phyloP scores from a whole-genome alignment of 2,113 vertebrate genomes.

The Muntiacus reevesi region DNA sequence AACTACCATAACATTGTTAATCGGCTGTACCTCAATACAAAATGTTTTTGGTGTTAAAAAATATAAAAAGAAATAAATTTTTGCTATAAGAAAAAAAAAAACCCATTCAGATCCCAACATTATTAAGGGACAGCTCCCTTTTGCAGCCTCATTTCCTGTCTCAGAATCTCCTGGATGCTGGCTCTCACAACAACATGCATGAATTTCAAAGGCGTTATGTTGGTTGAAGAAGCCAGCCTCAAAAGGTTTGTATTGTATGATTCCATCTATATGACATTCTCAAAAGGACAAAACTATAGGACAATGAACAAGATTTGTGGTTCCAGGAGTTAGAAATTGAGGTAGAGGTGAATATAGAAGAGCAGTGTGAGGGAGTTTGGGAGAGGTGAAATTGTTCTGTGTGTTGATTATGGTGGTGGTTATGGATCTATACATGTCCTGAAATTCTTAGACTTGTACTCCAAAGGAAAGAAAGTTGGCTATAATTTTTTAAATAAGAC shows the following conservation, averaged over 20 bases:
- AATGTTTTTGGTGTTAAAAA: not conserved
- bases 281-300: not conserved
- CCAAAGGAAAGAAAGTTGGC: not conserved
- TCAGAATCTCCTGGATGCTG: not conserved
- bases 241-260: not conserved
- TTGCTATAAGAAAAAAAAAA: not conserved
- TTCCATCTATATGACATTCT: not conserved
- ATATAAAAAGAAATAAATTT: not conserved
- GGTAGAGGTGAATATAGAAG: not conserved
- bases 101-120: not conserved
- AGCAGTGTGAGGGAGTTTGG: rapidly evolving
- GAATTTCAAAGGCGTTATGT: not conserved
- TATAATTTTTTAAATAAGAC: not conserved
- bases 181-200: too few species aligned
- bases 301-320: not conserved
- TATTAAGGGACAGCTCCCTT: not conserved
- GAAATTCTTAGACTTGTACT: not conserved
- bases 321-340: not conserved
- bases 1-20: not conserved
- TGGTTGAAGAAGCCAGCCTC: not conserved
- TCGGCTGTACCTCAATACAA: not conserved
- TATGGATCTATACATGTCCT: not conserved
- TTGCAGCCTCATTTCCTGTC: not conserved
- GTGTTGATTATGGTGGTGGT: not conserved
- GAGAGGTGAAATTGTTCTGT: not conserved